Evolutionary conservation across 2,113 vertebrate genomes (phyloP).

Genomic region (Boulengerochromis microlepis): DNA sequence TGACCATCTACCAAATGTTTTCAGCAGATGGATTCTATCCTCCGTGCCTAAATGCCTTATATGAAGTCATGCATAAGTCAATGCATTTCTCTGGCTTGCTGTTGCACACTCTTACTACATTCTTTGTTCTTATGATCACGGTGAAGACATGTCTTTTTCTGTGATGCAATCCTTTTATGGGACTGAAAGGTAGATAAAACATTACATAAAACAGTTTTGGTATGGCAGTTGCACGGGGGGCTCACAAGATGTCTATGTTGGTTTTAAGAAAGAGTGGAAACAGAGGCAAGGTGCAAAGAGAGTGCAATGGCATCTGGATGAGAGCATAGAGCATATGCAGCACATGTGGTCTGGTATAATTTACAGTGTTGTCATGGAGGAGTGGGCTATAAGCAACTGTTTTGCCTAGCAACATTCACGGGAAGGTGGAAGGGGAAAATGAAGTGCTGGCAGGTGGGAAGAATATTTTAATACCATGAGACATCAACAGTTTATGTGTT

Average conservation of each 20-base stretch:
- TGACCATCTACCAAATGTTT: background rate
- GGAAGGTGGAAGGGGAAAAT: slow-evolving; percentile 59
- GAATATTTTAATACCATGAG: slow-evolving; percentile 66
- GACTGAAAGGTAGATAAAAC: background rate
- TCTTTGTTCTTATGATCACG: background rate
- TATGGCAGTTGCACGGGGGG: background rate
- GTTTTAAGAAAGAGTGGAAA: background rate
- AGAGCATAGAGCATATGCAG: slow-evolving; percentile 31
- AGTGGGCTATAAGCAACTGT: slow-evolving; percentile 59
- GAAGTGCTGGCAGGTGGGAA: slow-evolving; percentile 53
- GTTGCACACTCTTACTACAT: background rate
- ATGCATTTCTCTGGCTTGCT: slow-evolving; percentile 11
- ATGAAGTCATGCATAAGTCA: slow-evolving; percentile 17
- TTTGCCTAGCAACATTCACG: slow-evolving; percentile 65
- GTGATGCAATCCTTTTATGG: background rate
- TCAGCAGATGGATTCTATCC: background rate
- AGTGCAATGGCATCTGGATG: slow-evolving; percentile 55
- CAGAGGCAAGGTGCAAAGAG: background rate
- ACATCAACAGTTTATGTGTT: slow-evolving; percentile 66
- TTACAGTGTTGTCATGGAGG: slow-evolving; percentile 66
- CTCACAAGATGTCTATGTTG: background rate
- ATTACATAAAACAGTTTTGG: background rate
- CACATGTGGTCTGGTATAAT: slow-evolving; percentile 66
- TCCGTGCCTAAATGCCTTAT: background rate
- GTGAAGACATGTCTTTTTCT: background rate